Percentiles rank a stretch among this genome's conserved stretches.
Evolutionary conservation across 2,113 vertebrate species (phyloP).

Genomic region (Bolborhynchus lineola): DNA sequence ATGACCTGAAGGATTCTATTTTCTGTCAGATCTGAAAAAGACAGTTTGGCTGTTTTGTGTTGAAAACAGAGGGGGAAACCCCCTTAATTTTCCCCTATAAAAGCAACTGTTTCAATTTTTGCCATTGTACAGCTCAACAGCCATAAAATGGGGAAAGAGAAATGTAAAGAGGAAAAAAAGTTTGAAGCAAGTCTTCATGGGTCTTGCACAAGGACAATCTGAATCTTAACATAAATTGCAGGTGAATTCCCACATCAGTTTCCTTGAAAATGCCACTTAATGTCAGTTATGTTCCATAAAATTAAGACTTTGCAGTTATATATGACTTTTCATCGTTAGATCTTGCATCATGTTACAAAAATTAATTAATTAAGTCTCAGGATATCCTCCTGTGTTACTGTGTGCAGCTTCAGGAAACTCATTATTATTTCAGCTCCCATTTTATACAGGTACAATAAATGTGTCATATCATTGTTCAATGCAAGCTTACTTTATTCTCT

Average conservation of each 20-base stretch:
- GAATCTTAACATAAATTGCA: neutral
- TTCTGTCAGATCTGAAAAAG: neutral
- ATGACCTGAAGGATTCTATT: neutral
- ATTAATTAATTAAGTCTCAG: slow-evolving; percentile 44
- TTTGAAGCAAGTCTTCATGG: neutral
- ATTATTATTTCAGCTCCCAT: neutral
- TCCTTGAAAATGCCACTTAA: slow-evolving; percentile 38
- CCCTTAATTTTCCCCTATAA: neutral
- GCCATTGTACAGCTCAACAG: neutral
- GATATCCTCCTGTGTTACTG: neutral
- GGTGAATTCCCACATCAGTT: slow-evolving; percentile 21
- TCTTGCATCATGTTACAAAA: neutral
- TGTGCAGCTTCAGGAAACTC: neutral
- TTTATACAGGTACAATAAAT: neutral
- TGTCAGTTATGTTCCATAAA: slow-evolving; percentile 28
- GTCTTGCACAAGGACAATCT: slow-evolving; percentile 1
- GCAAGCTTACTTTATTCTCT: slow-evolving; percentile 25
- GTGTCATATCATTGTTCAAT: slow-evolving; percentile 10
- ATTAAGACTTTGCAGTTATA: slow-evolving; percentile 18
- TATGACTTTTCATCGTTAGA: neutral
- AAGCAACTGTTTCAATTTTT: neutral
- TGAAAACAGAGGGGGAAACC: neutral
- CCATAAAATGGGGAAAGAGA: neutral
- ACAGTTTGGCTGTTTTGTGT: neutral
- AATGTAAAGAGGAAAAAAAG: neutral